Percentiles rank a stretch among this genome's conserved stretches.
These are phyloP conservation scores for Limnephilus marmoratus DNA, from an alignment of 2,888 invertebrate species.

Conservation along the genomic window DNA sequence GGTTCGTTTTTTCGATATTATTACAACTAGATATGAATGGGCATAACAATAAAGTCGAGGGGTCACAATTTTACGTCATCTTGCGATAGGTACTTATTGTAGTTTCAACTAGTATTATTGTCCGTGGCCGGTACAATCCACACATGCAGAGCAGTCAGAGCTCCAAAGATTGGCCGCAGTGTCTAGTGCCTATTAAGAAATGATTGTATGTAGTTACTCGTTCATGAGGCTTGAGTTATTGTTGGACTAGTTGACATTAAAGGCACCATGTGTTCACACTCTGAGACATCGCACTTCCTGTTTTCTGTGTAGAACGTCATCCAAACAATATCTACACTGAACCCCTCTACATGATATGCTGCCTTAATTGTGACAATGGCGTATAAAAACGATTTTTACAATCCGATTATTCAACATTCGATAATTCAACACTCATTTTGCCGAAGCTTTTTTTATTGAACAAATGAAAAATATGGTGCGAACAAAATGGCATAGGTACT, in stretches of 20 bases:
- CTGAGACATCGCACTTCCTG: conserved; percentile 36
- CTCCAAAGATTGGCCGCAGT: too few relatives aligned
- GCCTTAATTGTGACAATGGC: neutral
- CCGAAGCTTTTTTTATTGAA: neutral
- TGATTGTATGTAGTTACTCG: neutral
- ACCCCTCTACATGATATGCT: neutral
- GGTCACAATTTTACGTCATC: too few relatives aligned
- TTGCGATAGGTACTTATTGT: too few relatives aligned
- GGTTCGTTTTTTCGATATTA: neutral
- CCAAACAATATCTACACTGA: neutral
- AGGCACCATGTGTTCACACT: conserved; percentile 33
- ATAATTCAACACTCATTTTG: neutral
- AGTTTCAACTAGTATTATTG: too few relatives aligned
- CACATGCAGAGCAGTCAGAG: too few relatives aligned
- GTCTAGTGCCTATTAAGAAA: too few relatives aligned
- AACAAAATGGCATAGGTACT: neutral
- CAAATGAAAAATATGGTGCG: neutral
- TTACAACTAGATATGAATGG: neutral
- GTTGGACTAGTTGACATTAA: neutral
- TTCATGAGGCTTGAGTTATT: neutral
- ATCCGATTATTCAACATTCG: neutral
- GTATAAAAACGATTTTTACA: neutral
- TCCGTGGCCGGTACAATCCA: too few relatives aligned
- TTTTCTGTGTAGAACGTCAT: conserved; percentile 12
- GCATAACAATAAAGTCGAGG: too few relatives aligned